phyloP scores from a whole-genome alignment of 2,888 invertebrate species.

The Seira ritae region DNA sequence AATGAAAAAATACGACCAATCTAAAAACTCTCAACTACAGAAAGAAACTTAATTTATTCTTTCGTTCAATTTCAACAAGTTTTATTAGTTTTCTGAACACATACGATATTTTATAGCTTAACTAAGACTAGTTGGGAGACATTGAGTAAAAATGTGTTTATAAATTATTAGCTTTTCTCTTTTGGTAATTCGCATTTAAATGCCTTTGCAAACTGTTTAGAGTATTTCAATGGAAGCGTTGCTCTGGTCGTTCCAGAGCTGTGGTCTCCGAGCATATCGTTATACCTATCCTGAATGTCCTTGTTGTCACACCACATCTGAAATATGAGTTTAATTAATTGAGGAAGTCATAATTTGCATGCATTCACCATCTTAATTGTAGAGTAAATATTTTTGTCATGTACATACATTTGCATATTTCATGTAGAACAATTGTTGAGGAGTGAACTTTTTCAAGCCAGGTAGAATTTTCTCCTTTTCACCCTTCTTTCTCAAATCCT shows the following conservation, averaged over 20 bases:
- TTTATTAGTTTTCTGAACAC: background rate
- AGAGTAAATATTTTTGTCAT: background rate
- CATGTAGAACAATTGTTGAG: conserved; percentile 47
- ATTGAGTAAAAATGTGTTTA: background rate
- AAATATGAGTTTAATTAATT: background rate
- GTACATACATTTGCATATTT: conserved; percentile 52
- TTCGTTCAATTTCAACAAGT: too few relatives aligned
- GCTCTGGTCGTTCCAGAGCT: conserved; percentile 42
- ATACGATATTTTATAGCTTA: background rate
- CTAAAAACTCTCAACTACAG: too few relatives aligned
- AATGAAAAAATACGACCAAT: too few relatives aligned
- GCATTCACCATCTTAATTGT: background rate
- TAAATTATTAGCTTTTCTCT: background rate
- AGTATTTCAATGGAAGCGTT: conserved; percentile 35
- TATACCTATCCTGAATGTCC: conserved; percentile 21
- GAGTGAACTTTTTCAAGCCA: conserved; percentile 34
- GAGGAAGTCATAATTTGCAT: background rate
- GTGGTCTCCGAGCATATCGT: conserved; percentile 27
- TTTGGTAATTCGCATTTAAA: conserved; percentile 27
- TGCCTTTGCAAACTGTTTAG: conserved; percentile 33
- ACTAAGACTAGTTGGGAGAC: too few relatives aligned
- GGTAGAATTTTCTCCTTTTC: conserved; percentile 40
- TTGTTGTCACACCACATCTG: conserved; percentile 61
- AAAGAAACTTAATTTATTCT: too few relatives aligned
- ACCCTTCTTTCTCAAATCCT: conserved; percentile 23